These are phyloP conservation scores for Dasysyrphus tricinctus DNA, from an alignment of 2,888 invertebrate genomes.

Conservation along the genomic window DNA sequence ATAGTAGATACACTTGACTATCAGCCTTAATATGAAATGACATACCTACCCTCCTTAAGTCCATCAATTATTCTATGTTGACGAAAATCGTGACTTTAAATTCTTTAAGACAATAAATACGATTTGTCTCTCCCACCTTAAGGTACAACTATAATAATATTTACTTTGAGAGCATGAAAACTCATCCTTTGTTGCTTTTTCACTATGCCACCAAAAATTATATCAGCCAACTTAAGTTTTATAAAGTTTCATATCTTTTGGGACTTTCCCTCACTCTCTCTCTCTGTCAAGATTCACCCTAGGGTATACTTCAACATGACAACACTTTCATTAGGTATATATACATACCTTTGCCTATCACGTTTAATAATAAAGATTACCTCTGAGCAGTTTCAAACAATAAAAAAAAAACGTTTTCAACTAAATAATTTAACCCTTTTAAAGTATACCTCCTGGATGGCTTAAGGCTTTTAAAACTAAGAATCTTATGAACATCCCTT, in stretches of 20 bases:
- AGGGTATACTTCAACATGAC: conserved; percentile 5
- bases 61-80: conserved; percentile 34
- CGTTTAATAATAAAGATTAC: conserved; percentile 16
- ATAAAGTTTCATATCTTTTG: conserved; percentile 3
- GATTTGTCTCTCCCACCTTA: conserved; percentile 1
- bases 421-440: conserved; percentile 29
- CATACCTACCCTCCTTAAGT: not conserved
- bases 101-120: not conserved
- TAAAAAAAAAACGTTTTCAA: conserved; percentile 10
- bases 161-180: conserved; percentile 8
- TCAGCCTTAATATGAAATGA: conserved; percentile 2
- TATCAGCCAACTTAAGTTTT: conserved; percentile 8
- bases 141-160: conserved; percentile 14
- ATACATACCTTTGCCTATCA: not conserved
- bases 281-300: not conserved
- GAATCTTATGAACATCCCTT: not conserved
- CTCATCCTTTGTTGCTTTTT: not conserved
- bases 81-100: conserved; percentile 9
- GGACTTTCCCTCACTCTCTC: not conserved
- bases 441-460: conserved; percentile 1
- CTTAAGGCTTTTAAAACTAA: not conserved
- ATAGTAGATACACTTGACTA: not conserved
- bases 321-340: conserved; percentile 4
- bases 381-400: conserved; percentile 8
- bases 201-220: not conserved